These are phyloP conservation scores for Oncorhynchus gorbuscha DNA, from an alignment of 2,113 vertebrate species.

Conservation along the genomic window DNA sequence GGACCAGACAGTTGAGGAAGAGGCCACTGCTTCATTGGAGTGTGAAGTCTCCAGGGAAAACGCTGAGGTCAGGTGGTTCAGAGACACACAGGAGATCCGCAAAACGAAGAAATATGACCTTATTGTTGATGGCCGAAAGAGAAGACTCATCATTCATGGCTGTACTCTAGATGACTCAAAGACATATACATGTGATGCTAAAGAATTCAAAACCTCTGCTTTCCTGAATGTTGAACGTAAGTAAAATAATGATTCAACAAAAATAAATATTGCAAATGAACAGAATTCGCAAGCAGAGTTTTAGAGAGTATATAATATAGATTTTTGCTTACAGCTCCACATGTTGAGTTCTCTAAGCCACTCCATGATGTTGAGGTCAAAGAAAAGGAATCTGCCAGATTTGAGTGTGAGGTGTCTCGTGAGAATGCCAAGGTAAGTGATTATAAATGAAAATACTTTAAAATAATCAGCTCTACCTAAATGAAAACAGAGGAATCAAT, in stretches of 20 bases:
- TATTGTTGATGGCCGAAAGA: constrained; percentile 82
- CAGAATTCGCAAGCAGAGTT: neutral
- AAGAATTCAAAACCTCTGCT: constrained; percentile 94
- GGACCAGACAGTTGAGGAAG: constrained; percentile 97
- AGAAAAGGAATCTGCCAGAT: constrained; percentile 92
- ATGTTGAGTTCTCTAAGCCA: constrained; percentile 89
- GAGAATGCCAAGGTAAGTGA: constrained; percentile 87
- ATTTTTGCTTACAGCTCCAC: constrained; percentile 77
- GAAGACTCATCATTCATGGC: constrained; percentile 84
- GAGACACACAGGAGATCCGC: constrained; percentile 89
- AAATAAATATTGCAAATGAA: neutral
- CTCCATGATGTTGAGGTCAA: constrained; percentile 90
- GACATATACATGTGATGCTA: constrained; percentile 90
- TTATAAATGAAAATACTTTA: neutral
- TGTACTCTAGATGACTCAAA: constrained; percentile 89
- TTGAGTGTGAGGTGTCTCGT: constrained; percentile 95
- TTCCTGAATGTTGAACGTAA: constrained; percentile 97
- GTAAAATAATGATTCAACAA: constrained; percentile 51
- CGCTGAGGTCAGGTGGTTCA: constrained; percentile 91
- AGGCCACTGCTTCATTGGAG: constrained; percentile 86
- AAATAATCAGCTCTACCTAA: neutral
- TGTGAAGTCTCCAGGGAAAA: constrained; percentile 95
- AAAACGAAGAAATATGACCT: constrained; percentile 95
- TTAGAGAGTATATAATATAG: neutral
- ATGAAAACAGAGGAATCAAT: neutral